Conservation (phyloP, 2,113 vertebrate species). For the Excalfactoria chinensis region DNA sequence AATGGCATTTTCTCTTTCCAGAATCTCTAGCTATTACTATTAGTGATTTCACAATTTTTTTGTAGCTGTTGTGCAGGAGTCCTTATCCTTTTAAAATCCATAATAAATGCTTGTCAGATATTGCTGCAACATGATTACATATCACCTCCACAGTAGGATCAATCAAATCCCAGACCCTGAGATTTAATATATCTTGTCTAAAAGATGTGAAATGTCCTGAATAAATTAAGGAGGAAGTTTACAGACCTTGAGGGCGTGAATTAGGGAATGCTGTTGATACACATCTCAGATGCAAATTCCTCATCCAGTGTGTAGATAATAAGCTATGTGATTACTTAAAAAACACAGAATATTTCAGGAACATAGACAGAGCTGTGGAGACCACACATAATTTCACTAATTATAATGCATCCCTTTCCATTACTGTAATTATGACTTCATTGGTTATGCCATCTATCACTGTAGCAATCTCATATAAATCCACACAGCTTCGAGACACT, state of each 20-base stretch:
- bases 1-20: background rate
- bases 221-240: slow-evolving; percentile 69
- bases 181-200: slow-evolving; percentile 66
- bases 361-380: background rate
- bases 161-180: slow-evolving; percentile 62
- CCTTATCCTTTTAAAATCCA: slow-evolving; percentile 65
- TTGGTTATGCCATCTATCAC: background rate
- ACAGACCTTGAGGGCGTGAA: slow-evolving; percentile 49
- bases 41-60: slow-evolving; percentile 49
- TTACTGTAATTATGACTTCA: slow-evolving; percentile 23
- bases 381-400: background rate
- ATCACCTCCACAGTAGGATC: slow-evolving; percentile 65
- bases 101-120: slow-evolving; percentile 74
- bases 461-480: background rate
- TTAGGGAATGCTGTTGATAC: slow-evolving; percentile 44
- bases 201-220: slow-evolving; percentile 69
- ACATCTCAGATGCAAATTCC: background rate
- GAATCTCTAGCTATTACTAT: slow-evolving; percentile 50
- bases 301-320: background rate
- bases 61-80: slow-evolving; percentile 11
- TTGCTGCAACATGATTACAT: slow-evolving; percentile 60
- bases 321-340: background rate
- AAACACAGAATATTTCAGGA: background rate
- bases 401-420: background rate
- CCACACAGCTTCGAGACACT: background rate